Evolutionary conservation across 2,797 vertebrate species (phyloP).

Genomic region (Steatocranus sp.): DNA sequence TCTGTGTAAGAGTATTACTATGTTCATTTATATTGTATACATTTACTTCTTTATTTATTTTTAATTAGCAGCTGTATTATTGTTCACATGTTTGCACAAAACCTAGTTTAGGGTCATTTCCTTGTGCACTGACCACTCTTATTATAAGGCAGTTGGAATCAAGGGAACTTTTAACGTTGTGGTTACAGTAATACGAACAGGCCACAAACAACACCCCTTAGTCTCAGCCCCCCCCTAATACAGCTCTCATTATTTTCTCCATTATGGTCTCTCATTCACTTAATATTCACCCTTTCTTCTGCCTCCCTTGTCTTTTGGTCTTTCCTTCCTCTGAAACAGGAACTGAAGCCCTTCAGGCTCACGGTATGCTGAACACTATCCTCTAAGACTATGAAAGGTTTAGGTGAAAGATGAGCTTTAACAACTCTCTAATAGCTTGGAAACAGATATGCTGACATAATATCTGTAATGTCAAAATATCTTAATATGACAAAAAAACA

Average conservation of each 20-base stretch:
- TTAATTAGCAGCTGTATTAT: not conserved
- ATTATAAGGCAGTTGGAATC: constrained; percentile 54
- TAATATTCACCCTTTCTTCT: constrained; percentile 33
- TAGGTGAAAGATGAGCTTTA: constrained; percentile 50
- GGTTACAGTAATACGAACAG: constrained; percentile 45
- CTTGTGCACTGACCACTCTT: constrained; percentile 42
- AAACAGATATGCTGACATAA: constrained; percentile 34
- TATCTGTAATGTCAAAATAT: not conserved
- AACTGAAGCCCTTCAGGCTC: constrained; percentile 39
- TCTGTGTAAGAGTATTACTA: not conserved
- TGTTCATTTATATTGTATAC: not conserved
- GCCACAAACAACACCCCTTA: constrained; percentile 46
- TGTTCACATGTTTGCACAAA: not conserved
- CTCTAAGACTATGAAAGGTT: constrained; percentile 53
- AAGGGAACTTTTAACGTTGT: constrained; percentile 50
- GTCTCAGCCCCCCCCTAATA: constrained; percentile 14
- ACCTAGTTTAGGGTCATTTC: constrained; percentile 30
- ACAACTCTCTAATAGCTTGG: constrained; percentile 34
- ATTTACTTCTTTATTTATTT: not conserved
- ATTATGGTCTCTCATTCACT: constrained; percentile 40
- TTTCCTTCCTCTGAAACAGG: constrained; percentile 37
- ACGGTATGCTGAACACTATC: constrained; percentile 39
- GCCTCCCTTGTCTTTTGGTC: constrained; percentile 2
- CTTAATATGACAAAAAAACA: not conserved
- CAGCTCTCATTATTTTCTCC: constrained; percentile 41